Percentiles rank a stretch among this genome's conserved stretches.
These are phyloP conservation scores for Phyllostomus discolor DNA, from an alignment of 2,113 vertebrate species.

Conservation along the genomic window DNA sequence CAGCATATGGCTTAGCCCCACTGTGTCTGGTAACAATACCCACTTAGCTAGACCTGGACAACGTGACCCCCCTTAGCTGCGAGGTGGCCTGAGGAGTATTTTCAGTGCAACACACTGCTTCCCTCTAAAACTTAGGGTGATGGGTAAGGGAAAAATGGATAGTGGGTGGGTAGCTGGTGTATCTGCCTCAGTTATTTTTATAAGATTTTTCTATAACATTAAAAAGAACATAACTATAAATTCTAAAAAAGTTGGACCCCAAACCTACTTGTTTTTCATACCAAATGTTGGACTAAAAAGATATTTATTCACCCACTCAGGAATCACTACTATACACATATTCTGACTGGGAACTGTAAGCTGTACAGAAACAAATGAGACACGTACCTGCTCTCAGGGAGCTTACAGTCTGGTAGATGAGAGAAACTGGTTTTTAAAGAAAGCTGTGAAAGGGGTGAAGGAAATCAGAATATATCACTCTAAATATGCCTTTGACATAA, in stretches of 20 bases:
- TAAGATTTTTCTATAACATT: not conserved
- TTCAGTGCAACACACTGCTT: not conserved
- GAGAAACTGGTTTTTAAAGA: not conserved
- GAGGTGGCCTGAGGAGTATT: not conserved
- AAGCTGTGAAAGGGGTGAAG: not conserved
- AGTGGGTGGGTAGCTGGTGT: not conserved
- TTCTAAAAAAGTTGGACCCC: not conserved
- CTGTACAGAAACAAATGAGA: not conserved
- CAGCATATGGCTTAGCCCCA: too few relatives aligned
- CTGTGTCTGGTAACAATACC: not conserved
- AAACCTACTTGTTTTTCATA: not conserved
- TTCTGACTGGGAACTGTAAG: not conserved
- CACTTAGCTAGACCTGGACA: not conserved
- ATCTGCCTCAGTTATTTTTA: not conserved
- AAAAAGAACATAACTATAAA: not conserved
- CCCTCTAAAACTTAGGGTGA: not conserved
- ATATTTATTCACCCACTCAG: not conserved
- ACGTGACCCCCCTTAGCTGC: not conserved
- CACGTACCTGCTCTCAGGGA: not conserved
- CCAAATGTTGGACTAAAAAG: not conserved
- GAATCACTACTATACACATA: not conserved
- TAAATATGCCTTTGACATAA: not conserved
- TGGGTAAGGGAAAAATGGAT: not conserved
- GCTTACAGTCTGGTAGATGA: not conserved
- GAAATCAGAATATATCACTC: not conserved